Base-by-base conservation (phyloP, 2,113 vertebrate genomes). In the Marcusenius ussheri region DNA sequence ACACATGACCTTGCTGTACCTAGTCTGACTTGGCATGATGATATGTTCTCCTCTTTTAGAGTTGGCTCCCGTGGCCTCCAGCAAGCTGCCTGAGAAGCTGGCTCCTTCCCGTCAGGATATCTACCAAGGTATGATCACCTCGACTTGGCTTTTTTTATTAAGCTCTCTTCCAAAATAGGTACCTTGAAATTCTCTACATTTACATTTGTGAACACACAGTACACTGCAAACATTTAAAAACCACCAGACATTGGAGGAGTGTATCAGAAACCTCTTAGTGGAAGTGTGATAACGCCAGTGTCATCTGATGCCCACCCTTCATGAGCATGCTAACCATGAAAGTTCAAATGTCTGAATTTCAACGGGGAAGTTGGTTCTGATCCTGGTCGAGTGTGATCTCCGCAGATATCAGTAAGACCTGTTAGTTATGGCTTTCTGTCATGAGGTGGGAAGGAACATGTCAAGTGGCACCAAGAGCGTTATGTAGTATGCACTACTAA, bases 21-120 rank as follows among this genome's bases (percentile, higher is more conserved):
- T 87, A 51, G n/a, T 19, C n/a, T 35, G 47, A 31, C 11, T 7
- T 53, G 24, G 24, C 42, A 47, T 49, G 8, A 21, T 7, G 17
- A 3, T 39, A 8, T 39, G 1, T 21, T 89, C 24, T 35, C 91
- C 17, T 27, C 0, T 92, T 56, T 5, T 93, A 98, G 98, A 99
- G 95, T 96, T 98, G 0, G 91, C 97, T 8, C 95, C 97, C 1
- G 91, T 98, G 86, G 91, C 95, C 80, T 95, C 96, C 90, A 97
- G 93, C 94, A 99, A 99, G 91, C 92, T 97, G 4, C 96, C 97
- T 50, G 98, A 99, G 90, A 99, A 97, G 92, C 91, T 98, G 91
- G 95, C 96, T 17, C 98, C 98, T n/a, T 98, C 97, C 2, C 96
- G 97, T 2, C 98, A 99, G 93, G 98, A 99, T 89, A 99, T 99